Conservation (phyloP, 2,113 vertebrate species). For the Blennius ocellaris region DNA sequence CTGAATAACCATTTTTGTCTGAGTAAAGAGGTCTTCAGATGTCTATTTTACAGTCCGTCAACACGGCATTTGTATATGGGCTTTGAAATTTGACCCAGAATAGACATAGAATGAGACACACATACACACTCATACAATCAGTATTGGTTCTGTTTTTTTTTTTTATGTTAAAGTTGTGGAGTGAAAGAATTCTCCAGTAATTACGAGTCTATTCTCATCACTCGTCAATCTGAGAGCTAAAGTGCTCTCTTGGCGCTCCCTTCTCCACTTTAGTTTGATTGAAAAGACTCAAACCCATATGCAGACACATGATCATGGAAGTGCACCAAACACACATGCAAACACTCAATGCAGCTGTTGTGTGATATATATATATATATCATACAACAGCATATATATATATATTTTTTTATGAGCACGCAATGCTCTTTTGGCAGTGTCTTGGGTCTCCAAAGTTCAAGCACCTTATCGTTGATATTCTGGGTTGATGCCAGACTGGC, state of each 20-base stretch:
- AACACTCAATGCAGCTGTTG: slow-evolving; percentile 58
- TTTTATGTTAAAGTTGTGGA: slow-evolving; percentile 48
- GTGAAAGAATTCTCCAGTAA: slow-evolving; percentile 62
- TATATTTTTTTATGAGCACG: slow-evolving; percentile 69
- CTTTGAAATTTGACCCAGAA: slow-evolving; percentile 37
- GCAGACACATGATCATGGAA: slow-evolving; percentile 9
- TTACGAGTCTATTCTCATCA: slow-evolving; percentile 69
- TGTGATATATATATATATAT: too few species aligned
- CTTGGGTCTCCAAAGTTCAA: slow-evolving; percentile 59
- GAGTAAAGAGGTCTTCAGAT: too few species aligned
- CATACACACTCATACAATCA: slow-evolving; percentile 21
- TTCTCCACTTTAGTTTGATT: slow-evolving; percentile 70
- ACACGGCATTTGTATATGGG: slow-evolving; percentile 42
- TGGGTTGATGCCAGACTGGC: slow-evolving; percentile 57
- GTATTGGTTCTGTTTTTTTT: background rate
- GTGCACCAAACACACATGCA: slow-evolving; percentile 39
- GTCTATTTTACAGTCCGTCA: background rate
- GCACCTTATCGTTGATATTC: slow-evolving; percentile 61
- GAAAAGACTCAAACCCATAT: slow-evolving; percentile 59
- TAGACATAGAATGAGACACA: slow-evolving; percentile 29
- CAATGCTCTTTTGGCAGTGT: slow-evolving; percentile 63
- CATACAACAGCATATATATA: too few species aligned
- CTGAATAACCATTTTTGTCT: too few species aligned
- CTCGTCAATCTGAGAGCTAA: slow-evolving; percentile 66
- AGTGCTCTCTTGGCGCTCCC: slow-evolving; percentile 71